Evolutionary conservation across 2,797 vertebrate species (phyloP).

Genomic region (Microhierax caerulescens): DNA sequence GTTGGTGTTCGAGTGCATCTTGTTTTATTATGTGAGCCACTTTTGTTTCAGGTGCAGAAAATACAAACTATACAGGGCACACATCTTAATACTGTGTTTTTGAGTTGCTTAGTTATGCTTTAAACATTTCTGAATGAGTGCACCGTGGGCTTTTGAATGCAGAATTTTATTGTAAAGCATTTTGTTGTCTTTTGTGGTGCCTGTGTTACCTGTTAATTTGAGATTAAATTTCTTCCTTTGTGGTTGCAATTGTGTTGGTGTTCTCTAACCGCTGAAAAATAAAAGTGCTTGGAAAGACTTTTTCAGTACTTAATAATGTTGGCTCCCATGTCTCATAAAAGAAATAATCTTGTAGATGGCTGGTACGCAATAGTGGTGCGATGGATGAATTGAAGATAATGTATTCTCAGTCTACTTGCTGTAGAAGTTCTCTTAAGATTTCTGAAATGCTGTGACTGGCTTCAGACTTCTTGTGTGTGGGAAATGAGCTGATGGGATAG

Average conservation of each 20-base stretch:
- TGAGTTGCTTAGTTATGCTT: not conserved
- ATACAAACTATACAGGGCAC: not conserved
- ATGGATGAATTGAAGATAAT: not conserved
- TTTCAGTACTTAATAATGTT: not conserved
- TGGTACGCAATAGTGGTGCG: accelerated
- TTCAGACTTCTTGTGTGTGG: not conserved
- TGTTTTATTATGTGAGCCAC: not conserved
- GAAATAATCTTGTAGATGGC: not conserved
- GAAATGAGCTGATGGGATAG: not conserved
- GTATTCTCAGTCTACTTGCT: not conserved
- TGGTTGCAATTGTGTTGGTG: not conserved
- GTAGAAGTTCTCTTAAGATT: not conserved
- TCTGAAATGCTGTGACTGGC: not conserved
- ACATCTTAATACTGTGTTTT: not conserved
- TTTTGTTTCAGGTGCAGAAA: slow-evolving; percentile 2
- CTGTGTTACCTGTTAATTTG: not conserved
- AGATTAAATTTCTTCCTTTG: not conserved
- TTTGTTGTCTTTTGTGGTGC: not conserved
- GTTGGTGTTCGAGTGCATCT: not conserved
- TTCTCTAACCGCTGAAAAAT: not conserved
- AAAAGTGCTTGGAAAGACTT: slow-evolving; percentile 8
- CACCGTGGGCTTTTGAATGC: not conserved
- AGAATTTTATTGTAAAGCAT: not conserved
- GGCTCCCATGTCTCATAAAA: not conserved
- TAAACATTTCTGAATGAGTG: not conserved